phyloP scores from a whole-genome alignment of 2,888 invertebrate species.

The Nomada goodeniana region DNA sequence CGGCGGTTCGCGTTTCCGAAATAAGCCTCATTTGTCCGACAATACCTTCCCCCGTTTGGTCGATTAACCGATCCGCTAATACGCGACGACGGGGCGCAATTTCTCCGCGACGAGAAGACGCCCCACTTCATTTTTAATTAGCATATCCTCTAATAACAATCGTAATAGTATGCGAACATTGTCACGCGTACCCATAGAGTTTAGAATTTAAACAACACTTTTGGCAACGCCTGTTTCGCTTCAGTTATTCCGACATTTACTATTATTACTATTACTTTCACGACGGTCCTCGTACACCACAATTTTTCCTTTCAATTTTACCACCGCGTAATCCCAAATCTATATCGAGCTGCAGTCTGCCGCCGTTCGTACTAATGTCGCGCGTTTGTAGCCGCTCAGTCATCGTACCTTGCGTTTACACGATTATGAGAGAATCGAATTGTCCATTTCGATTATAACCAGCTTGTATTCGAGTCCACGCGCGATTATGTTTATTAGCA shows the following conservation, averaged over 20 bases:
- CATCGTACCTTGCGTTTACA: constrained; percentile 34
- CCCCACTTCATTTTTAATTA: constrained; percentile 8
- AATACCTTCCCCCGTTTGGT: background rate
- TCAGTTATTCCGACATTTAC: no score
- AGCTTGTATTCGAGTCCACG: constrained; percentile 48
- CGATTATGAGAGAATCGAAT: constrained; percentile 54
- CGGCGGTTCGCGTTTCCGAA: background rate
- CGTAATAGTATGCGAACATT: no score
- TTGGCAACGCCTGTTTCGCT: no score
- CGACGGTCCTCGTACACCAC: no score
- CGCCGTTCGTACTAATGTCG: constrained; percentile 15
- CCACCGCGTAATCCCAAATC: no score
- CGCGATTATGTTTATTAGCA: constrained; percentile 65
- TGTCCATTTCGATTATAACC: constrained; percentile 51
- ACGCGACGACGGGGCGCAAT: background rate
- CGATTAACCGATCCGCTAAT: background rate
- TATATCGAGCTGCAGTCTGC: no score
- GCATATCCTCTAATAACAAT: no score
- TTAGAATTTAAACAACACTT: no score
- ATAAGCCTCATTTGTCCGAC: background rate
- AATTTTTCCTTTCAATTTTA: no score
- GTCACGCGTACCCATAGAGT: no score
- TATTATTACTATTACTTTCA: no score
- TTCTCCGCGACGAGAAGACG: constrained; percentile 1
- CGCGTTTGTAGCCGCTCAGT: constrained; percentile 36